Percentiles rank a stretch among this genome's conserved stretches.
These are phyloP conservation scores for Ladona fulva DNA, from an alignment of 1,140 invertebrate genomes.

Conservation along the genomic window DNA sequence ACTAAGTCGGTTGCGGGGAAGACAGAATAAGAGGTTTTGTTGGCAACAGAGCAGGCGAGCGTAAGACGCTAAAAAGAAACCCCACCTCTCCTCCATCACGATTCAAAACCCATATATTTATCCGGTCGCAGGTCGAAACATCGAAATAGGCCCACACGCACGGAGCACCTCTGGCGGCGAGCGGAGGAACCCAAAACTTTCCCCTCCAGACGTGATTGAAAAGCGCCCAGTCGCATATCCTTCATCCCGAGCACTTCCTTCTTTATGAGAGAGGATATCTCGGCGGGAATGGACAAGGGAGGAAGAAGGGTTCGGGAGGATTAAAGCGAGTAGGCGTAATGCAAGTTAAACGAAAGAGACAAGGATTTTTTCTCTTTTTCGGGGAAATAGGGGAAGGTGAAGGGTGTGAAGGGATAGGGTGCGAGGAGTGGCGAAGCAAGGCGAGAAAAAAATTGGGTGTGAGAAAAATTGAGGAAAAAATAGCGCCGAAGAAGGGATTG, in stretches of 20 bases:
- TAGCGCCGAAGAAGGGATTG: not conserved
- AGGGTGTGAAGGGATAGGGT: not conserved
- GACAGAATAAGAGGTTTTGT: not conserved
- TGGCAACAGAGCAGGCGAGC: not conserved
- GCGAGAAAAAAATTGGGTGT: not conserved
- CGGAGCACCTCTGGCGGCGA: no score
- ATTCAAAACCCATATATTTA: no score
- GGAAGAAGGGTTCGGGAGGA: not conserved
- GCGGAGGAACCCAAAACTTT: no score
- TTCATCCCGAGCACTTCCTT: no score
- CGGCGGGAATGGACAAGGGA: not conserved
- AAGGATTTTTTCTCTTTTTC: not conserved
- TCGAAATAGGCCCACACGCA: no score
- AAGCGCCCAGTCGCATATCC: no score
- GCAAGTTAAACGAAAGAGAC: not conserved
- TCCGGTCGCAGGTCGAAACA: no score
- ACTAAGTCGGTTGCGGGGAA: not conserved
- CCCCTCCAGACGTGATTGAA: no score
- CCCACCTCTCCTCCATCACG: no score
- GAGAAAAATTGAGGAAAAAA: conserved; percentile 1
- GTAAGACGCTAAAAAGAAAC: no score
- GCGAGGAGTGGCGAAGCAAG: not conserved
- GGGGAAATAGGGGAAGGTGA: not conserved
- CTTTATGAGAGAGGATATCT: no score
- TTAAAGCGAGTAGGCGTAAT: not conserved